phyloP scores from a whole-genome alignment of 2,113 vertebrate species.

The Platysteira castanea region DNA sequence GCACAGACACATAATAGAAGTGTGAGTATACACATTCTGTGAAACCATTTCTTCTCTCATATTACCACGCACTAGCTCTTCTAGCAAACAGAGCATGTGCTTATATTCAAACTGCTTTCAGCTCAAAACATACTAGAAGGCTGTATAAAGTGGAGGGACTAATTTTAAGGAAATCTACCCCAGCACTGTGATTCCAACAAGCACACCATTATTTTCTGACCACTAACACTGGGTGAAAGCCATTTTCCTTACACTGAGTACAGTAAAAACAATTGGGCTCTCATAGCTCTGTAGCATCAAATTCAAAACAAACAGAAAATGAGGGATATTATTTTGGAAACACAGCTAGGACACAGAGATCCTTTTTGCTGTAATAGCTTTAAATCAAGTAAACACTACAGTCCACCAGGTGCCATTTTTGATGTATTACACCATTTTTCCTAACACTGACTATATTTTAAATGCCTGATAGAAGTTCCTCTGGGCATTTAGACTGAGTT shows the following conservation, averaged over 20 bases:
- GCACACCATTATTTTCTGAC: neutral
- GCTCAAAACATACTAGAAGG: neutral
- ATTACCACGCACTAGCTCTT: neutral
- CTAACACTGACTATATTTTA: neutral
- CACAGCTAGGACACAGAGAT: conserved; percentile 40
- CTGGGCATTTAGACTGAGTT: neutral
- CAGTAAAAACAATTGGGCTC: conserved; percentile 16
- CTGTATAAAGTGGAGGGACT: neutral
- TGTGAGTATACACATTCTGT: neutral
- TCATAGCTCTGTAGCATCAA: neutral
- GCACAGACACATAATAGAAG: neutral
- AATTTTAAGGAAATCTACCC: neutral
- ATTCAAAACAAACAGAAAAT: conserved; percentile 62
- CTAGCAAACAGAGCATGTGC: neutral
- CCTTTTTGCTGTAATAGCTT: neutral
- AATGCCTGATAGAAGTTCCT: neutral
- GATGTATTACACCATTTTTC: neutral
- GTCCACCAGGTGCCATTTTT: neutral
- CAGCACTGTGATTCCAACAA: neutral
- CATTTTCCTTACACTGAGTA: neutral
- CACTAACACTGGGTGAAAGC: neutral
- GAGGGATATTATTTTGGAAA: conserved; percentile 60
- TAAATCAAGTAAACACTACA: neutral
- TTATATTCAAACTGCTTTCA: neutral
- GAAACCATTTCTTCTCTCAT: neutral